These are phyloP conservation scores for Yponomeuta evonymella DNA, from an alignment of 2,888 invertebrate genomes.

Conservation along the genomic window DNA sequence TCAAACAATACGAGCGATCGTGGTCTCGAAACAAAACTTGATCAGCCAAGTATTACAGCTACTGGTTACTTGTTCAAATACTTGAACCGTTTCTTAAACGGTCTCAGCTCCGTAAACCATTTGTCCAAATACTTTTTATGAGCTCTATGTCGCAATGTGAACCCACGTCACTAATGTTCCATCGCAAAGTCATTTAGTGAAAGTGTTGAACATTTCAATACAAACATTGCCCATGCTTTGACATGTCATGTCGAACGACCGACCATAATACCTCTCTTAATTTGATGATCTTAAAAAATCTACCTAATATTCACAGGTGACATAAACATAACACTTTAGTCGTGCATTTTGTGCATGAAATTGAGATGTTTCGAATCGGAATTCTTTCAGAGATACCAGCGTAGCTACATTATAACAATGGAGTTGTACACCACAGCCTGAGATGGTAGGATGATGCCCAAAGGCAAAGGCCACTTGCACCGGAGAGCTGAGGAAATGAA, in stretches of 20 bases:
- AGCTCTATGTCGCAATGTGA: constrained; percentile 1
- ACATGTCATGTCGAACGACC: constrained; percentile 20
- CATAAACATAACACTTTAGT: background rate
- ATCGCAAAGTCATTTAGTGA: constrained; percentile 13
- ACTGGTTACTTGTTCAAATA: constrained; percentile 6
- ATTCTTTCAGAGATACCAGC: too few species aligned
- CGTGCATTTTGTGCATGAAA: background rate
- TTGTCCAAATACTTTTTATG: background rate
- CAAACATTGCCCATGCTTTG: constrained; percentile 17
- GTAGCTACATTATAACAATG: background rate
- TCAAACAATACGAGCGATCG: constrained; percentile 27
- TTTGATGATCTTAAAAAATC: background rate
- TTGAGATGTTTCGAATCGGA: too few species aligned
- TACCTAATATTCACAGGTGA: background rate
- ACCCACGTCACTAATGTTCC: background rate
- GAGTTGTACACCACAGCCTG: constrained; percentile 2
- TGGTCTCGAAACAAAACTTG: constrained; percentile 18
- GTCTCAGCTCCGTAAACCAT: background rate
- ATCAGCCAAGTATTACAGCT: constrained; percentile 9
- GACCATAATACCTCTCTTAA: background rate
- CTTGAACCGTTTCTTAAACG: background rate
- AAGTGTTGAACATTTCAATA: constrained; percentile 10
- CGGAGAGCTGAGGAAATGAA: background rate
- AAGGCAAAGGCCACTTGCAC: constrained; percentile 20
- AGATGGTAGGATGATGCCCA: constrained; percentile 23